Percentiles rank a stretch among this genome's conserved stretches.
These are phyloP conservation scores for Exephanes ischioxanthus DNA, from an alignment of 2,888 invertebrate species.

Conservation along the genomic window DNA sequence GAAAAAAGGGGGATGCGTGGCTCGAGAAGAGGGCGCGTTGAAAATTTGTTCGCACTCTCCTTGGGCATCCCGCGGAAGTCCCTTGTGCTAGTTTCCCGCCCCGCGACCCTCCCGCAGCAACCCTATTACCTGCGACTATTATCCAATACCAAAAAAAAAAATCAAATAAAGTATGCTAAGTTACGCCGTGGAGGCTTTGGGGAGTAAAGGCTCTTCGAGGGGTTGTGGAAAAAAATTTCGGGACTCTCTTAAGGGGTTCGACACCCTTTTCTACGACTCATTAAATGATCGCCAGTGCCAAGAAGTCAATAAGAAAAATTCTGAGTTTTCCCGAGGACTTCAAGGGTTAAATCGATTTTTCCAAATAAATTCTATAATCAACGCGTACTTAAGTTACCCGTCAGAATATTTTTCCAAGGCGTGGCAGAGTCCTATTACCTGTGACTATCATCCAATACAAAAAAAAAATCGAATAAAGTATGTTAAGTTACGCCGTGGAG, in stretches of 20 bases:
- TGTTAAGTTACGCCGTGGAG: conserved; percentile 83
- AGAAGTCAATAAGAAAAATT: conserved; percentile 40
- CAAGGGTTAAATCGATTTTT: conserved; percentile 44
- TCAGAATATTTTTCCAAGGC: not conserved
- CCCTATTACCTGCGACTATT: conserved; percentile 85
- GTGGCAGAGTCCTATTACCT: conserved; percentile 80
- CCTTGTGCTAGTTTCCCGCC: conserved; percentile 58
- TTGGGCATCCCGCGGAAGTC: conserved; percentile 29
- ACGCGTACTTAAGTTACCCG: not conserved
- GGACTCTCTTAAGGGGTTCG: not conserved
- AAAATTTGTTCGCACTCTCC: conserved; percentile 78
- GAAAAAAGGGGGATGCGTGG: conserved; percentile 55
- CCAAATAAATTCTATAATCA: conserved; percentile 6
- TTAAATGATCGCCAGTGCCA: conserved; percentile 38
- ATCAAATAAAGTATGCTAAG: conserved; percentile 85
- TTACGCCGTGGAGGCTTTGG: conserved; percentile 80
- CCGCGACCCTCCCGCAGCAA: conserved; percentile 67
- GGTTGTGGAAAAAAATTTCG: conserved; percentile 75
- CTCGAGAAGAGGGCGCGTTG: conserved; percentile 72
- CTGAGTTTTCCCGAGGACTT: conserved; percentile 28
- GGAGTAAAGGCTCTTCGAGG: conserved; percentile 73
- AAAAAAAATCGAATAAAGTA: conserved; percentile 84
- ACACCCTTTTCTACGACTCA: conserved; percentile 26
- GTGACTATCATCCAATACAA: conserved; percentile 84
- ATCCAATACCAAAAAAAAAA: conserved; percentile 83